Percentiles rank a stretch among this genome's conserved stretches.
Conservation (phyloP, 2,113 vertebrate species). For the Chaetops frenatus region DNA sequence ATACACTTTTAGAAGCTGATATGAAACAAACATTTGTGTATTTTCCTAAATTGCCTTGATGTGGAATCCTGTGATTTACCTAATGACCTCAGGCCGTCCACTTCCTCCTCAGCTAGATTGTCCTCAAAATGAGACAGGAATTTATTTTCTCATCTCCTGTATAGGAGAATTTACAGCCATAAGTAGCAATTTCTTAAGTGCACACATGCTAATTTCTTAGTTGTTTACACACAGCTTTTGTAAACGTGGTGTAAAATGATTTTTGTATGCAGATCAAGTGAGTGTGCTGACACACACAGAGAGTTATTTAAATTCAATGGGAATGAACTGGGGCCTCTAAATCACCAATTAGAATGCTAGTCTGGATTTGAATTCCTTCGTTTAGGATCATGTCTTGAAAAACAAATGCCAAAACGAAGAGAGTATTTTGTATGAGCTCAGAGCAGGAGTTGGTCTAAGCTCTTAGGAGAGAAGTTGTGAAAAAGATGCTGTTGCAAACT, state of each 20-base stretch:
- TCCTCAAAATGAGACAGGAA: background rate
- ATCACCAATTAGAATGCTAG: background rate
- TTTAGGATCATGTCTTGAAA: background rate
- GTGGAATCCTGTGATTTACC: background rate
- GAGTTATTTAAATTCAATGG: background rate
- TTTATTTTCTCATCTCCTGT: background rate
- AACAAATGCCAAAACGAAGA: background rate
- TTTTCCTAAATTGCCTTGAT: background rate
- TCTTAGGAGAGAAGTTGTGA: background rate
- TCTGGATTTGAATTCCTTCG: background rate
- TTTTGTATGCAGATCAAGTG: background rate
- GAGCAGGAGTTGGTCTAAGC: background rate
- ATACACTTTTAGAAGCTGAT: background rate
- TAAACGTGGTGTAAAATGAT: background rate
- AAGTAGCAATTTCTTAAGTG: background rate
- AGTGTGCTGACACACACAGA: background rate
- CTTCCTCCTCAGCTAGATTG: background rate
- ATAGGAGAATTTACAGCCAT: background rate
- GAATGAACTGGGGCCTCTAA: background rate
- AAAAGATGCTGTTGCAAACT: background rate
- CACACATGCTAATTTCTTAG: background rate
- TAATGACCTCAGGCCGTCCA: background rate
- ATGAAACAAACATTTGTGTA: background rate
- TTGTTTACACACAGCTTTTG: background rate
- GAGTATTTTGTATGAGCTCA: background rate